Evolutionary conservation across 2,888 invertebrate genomes (phyloP).

Genomic region (Eustalomyia histrio): DNA sequence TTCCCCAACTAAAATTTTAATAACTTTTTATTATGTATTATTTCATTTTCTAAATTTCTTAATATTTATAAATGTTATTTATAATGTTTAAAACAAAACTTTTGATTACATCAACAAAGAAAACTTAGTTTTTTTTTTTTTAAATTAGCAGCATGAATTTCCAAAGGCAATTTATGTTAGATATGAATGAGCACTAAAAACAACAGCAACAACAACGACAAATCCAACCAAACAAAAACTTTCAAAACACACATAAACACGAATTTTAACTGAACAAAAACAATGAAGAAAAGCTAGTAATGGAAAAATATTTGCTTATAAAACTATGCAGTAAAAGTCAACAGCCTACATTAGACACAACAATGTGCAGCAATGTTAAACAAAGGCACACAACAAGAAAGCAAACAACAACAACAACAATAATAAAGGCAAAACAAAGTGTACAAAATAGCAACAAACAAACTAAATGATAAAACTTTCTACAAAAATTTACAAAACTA

Average conservation of each 20-base stretch:
- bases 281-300: not conserved
- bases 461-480: conserved; percentile 52
- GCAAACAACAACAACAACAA: conserved; percentile 27
- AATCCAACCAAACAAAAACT: not conserved
- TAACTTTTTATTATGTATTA: no score
- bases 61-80: conserved; percentile 18
- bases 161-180: not conserved
- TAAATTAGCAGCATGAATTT: conserved; percentile 5
- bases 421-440: conserved; percentile 26
- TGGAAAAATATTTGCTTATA: conserved; percentile 12
- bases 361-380: conserved; percentile 10
- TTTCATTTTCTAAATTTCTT: conserved; percentile 5
- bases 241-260: not conserved
- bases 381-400: conserved; percentile 14
- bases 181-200: not conserved
- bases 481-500: conserved; percentile 24
- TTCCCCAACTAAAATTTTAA: no score
- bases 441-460: conserved; percentile 22
- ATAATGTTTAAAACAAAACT: conserved; percentile 12
- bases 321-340: conserved; percentile 48
- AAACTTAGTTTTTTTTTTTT: not conserved
- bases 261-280: not conserved
- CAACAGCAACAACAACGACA: conserved; percentile 6
- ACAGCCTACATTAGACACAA: conserved; percentile 41
- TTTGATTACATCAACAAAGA: conserved; percentile 23